Conservation (phyloP, 2,113 vertebrate species). For the Rhinolophus ferrumequinum region DNA sequence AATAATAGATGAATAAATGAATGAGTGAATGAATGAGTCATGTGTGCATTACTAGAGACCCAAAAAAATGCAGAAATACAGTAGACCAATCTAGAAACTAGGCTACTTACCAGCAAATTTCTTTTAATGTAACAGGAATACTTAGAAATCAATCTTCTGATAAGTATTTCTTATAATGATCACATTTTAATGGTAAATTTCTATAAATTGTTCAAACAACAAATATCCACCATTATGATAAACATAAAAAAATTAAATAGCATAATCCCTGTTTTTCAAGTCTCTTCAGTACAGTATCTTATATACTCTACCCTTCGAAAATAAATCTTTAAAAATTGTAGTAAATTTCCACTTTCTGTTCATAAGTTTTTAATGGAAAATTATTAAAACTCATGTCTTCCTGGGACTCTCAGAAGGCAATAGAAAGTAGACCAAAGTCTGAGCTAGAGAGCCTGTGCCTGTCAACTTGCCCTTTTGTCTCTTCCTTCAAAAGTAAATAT, state of each 20-base stretch:
- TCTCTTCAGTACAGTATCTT: not conserved
- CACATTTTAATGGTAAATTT: not conserved
- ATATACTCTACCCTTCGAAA: not conserved
- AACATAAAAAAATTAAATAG: not conserved
- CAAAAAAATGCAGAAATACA: not conserved
- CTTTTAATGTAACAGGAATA: not conserved
- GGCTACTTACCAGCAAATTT: not conserved
- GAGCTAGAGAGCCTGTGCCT: not conserved
- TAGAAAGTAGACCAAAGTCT: not conserved
- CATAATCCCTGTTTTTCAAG: not conserved
- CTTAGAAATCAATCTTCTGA: not conserved
- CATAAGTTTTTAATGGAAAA: not conserved
- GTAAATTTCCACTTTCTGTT: not conserved
- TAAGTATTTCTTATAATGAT: not conserved
- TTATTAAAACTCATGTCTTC: not conserved
- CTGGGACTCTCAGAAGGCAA: not conserved
- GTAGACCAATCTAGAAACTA: not conserved
- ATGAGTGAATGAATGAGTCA: not conserved
- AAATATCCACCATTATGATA: not conserved
- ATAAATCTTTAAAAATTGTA: slow-evolving; percentile 7
- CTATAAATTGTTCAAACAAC: not conserved
- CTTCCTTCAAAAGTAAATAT: not conserved
- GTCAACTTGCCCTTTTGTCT: not conserved
- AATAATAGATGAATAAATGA: not conserved
- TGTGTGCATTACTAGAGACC: not conserved